phyloP scores from a whole-genome alignment of 2,113 vertebrate species.

The Rissa tridactyla region DNA sequence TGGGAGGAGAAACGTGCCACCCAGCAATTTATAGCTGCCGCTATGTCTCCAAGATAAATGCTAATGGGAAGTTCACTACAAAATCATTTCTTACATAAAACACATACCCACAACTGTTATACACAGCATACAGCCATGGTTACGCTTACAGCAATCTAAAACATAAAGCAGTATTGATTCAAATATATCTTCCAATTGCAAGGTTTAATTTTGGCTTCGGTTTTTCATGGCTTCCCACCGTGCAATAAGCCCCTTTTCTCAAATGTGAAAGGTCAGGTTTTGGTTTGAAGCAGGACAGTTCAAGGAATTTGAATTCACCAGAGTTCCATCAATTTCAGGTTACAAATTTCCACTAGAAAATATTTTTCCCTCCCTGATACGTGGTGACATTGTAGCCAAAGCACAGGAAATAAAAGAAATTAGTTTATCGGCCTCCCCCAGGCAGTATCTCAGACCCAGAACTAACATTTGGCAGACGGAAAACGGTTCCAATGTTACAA shows the following conservation, averaged over 20 bases:
- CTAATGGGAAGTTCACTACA: not conserved
- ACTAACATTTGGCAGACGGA: conserved; percentile 26
- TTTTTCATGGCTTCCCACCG: not conserved
- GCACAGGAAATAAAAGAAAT: conserved; percentile 13
- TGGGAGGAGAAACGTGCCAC: not conserved
- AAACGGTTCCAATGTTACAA: not conserved
- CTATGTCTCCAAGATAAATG: not conserved
- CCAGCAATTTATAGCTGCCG: not conserved
- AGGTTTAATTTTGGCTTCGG: not conserved
- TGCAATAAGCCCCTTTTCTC: not conserved
- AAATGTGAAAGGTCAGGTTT: not conserved
- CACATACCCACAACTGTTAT: not conserved
- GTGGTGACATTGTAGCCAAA: not conserved
- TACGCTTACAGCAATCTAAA: not conserved
- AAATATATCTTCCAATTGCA: not conserved
- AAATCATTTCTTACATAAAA: not conserved
- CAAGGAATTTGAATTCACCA: not conserved
- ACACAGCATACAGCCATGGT: not conserved
- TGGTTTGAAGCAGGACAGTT: not conserved
- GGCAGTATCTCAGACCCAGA: not conserved
- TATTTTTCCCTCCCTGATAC: not conserved
- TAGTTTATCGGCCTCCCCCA: not conserved
- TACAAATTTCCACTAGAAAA: not conserved
- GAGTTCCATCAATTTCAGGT: not conserved
- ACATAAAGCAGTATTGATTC: not conserved